Evolutionary conservation across 2,797 vertebrate genomes (phyloP).

Genomic region (Hydrophis major): DNA sequence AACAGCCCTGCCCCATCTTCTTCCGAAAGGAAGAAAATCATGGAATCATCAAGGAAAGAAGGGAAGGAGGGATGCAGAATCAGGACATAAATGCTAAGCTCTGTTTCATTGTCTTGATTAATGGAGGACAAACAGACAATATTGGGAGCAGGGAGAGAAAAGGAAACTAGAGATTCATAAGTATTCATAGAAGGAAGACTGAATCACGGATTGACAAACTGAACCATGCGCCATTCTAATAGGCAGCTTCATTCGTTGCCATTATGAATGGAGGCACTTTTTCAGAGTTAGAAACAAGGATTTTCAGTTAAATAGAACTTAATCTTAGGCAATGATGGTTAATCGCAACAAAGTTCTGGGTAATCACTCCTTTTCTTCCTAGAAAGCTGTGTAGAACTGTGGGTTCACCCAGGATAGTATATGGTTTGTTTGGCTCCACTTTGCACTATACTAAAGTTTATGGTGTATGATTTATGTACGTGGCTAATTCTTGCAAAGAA

Average conservation of each 20-base stretch:
- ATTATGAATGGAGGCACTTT: not conserved
- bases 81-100: not conserved
- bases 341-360: not conserved
- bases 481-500: not conserved
- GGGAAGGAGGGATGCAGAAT: not conserved
- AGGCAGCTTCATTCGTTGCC: not conserved
- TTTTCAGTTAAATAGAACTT: not conserved
- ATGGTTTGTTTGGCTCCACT: not conserved
- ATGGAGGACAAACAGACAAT: not conserved
- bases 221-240: not conserved
- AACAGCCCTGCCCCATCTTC: not conserved
- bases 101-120: too few species aligned
- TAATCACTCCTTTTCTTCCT: not conserved
- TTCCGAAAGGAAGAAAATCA: not conserved
- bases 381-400: not conserved
- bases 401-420: not conserved
- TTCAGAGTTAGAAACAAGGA: not conserved
- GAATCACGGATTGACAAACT: not conserved
- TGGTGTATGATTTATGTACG: not conserved
- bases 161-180: not conserved
- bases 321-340: not conserved
- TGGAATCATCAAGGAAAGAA: not conserved
- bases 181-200: not conserved
- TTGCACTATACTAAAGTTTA: not conserved
- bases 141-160: not conserved